phyloP scores from a whole-genome alignment of 2,888 invertebrate genomes.

The Congeria kusceri region DNA sequence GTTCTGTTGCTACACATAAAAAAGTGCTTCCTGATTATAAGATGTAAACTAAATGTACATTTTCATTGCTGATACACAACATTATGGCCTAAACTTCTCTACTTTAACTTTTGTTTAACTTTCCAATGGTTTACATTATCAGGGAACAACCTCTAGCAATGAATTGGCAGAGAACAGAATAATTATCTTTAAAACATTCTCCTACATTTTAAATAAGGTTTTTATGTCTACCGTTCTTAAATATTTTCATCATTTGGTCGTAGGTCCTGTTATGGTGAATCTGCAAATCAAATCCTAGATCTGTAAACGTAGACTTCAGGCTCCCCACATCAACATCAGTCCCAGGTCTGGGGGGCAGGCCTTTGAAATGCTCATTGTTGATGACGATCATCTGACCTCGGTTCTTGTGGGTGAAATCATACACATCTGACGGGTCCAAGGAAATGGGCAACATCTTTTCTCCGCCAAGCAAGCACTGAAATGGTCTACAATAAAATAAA shows the following conservation, averaged over 20 bases:
- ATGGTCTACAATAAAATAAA: not conserved
- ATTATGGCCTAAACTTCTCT: no score
- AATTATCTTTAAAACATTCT: no score
- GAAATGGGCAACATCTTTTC: not conserved
- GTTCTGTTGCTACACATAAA: no score
- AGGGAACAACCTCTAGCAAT: no score
- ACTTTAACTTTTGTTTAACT: no score
- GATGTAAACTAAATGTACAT: no score
- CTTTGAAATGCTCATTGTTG: constrained; percentile 93
- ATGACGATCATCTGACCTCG: constrained; percentile 95
- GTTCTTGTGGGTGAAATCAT: constrained; percentile 92
- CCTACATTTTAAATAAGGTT: not conserved
- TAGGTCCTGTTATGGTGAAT: constrained; percentile 88
- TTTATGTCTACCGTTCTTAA: constrained; percentile 88
- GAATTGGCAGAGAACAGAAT: no score
- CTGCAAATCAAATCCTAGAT: constrained; percentile 90
- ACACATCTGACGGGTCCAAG: constrained; percentile 86
- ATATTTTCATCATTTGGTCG: constrained; percentile 89
- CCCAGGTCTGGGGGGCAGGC: constrained; percentile 87
- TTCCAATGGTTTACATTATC: no score
- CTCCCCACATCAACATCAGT: constrained; percentile 94
- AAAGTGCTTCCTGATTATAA: no score
- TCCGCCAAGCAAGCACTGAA: not conserved
- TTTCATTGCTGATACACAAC: no score
- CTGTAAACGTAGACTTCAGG: constrained; percentile 87